Conservation (phyloP, 2,888 invertebrate species). For the Caradrina kadenii region DNA sequence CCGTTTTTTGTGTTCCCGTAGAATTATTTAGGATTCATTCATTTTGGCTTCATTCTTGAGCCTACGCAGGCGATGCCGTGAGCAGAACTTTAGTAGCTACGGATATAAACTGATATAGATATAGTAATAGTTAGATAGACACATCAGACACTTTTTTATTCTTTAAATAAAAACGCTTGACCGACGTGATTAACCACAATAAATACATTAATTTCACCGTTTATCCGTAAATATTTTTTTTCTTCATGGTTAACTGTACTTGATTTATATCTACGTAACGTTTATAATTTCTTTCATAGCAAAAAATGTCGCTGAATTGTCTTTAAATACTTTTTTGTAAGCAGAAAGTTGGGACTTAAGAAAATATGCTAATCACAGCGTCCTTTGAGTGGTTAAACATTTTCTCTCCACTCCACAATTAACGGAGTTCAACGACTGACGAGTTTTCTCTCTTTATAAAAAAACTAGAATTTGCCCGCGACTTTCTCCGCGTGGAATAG, state of each 20-base stretch:
- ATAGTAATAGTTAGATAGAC: no score
- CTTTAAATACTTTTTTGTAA: constrained; percentile 7
- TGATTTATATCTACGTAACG: constrained; percentile 16
- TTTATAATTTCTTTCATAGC: constrained; percentile 31
- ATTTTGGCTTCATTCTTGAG: no score
- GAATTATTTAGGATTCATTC: no score
- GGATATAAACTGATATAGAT: no score
- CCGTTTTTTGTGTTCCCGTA: no score
- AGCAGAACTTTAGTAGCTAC: no score
- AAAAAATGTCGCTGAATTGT: constrained; percentile 27
- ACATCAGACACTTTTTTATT: background rate
- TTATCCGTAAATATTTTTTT: constrained; percentile 1
- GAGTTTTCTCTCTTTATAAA: constrained; percentile 45
- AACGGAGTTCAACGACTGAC: constrained; percentile 58
- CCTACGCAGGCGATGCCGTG: no score
- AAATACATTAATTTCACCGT: constrained; percentile 1
- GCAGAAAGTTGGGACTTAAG: constrained; percentile 15
- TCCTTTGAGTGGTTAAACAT: constrained; percentile 52
- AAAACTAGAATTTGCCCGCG: background rate
- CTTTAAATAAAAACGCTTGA: constrained; percentile 3
- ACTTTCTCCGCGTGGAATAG: no score
- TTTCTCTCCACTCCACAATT: constrained; percentile 50
- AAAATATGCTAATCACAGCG: constrained; percentile 35
- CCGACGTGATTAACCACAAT: constrained; percentile 1
- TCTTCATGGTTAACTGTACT: background rate